These are phyloP conservation scores for Drosophila dives DNA, from an alignment of 2,888 invertebrate species.

Conservation along the genomic window DNA sequence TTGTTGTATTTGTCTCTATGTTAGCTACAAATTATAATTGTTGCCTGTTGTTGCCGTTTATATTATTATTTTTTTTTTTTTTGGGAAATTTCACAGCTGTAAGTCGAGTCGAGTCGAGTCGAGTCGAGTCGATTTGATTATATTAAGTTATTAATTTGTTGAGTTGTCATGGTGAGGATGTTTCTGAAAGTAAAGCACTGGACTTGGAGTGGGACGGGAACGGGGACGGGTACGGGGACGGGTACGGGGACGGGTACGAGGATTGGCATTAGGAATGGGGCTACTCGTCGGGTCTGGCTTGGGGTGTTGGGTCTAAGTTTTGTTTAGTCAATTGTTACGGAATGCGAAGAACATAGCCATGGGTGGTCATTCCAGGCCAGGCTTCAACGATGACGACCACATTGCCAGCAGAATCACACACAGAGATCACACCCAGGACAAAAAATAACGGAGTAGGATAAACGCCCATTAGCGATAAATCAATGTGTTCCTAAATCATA, in stretches of 20 bases:
- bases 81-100: constrained; percentile 79
- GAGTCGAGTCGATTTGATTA: constrained; percentile 73
- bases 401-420: neutral
- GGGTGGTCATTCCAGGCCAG: neutral
- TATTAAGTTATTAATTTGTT: constrained; percentile 80
- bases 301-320: constrained; percentile 12
- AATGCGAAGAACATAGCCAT: constrained; percentile 13
- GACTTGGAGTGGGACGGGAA: neutral
- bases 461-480: constrained; percentile 55
- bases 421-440: constrained; percentile 3
- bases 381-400: neutral
- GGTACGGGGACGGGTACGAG: neutral
- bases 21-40: constrained; percentile 75
- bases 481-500: constrained; percentile 25
- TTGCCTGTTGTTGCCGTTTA: constrained; percentile 61
- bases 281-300: neutral
- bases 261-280: neutral
- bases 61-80: constrained; percentile 56
- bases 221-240: neutral
- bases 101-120: constrained; percentile 67
- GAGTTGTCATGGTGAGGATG: constrained; percentile 75
- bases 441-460: neutral
- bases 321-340: constrained; percentile 59
- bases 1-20: constrained; percentile 14
- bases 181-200: constrained; percentile 13